Evolutionary conservation across 2,888 invertebrate genomes (phyloP).

Genomic region (Bimastos eiseni): DNA sequence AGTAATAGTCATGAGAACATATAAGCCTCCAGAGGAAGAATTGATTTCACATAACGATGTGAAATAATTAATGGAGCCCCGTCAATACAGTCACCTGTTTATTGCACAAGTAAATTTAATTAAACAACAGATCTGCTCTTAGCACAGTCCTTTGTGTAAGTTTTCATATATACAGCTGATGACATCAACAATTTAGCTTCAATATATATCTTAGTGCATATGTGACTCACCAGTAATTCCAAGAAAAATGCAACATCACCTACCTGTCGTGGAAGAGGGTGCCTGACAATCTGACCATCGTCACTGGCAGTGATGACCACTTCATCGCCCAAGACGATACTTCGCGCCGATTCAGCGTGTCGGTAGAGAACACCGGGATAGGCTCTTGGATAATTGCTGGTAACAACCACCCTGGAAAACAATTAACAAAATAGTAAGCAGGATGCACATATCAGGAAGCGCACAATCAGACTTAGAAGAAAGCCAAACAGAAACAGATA

Average conservation of each 20-base stretch:
- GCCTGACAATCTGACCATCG: neutral
- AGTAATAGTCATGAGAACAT: too few relatives aligned
- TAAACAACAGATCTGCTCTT: too few relatives aligned
- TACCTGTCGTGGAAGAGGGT: neutral
- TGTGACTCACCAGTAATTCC: too few relatives aligned
- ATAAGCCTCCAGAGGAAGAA: too few relatives aligned
- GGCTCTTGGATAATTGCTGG: constrained; percentile 1
- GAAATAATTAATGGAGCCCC: too few relatives aligned
- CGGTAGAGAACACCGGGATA: neutral
- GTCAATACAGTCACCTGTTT: too few relatives aligned
- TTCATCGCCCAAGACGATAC: neutral
- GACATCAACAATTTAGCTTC: neutral
- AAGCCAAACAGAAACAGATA: neutral
- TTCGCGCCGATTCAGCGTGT: neutral
- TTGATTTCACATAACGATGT: too few relatives aligned
- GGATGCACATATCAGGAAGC: too few relatives aligned
- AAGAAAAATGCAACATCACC: too few relatives aligned
- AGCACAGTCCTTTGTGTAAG: too few relatives aligned
- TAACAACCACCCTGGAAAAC: neutral
- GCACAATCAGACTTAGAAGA: too few relatives aligned
- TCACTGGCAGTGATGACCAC: constrained; percentile 7
- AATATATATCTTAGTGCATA: neutral
- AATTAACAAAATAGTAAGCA: neutral
- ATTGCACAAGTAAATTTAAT: too few relatives aligned
- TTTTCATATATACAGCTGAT: neutral